Base-by-base conservation (phyloP, 2,888 invertebrate species). In the Drosophila atripex region DNA sequence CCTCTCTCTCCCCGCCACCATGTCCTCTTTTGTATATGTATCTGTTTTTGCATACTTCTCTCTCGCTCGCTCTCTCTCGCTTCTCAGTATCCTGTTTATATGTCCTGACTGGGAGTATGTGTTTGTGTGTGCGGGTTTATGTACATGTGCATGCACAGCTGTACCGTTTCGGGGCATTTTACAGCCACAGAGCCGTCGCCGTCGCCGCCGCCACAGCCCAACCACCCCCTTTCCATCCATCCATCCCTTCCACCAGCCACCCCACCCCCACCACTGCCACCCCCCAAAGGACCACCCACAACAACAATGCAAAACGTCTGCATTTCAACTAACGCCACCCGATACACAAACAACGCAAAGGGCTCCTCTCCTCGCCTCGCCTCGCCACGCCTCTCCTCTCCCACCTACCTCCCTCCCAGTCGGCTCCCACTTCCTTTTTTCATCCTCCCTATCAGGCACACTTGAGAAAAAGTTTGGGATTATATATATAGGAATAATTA, bases 251-350 rank as follows among this genome's bases (percentile, higher is more conserved):
- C 9, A n/a, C n/a, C n/a, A 28, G 8, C 28, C 28, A 28, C 9
- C 28, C 61, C 25, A 18, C 21, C 32, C 12, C 61, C 68, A 68
- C 58, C 39, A 23, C 59, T 25, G 58, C 72, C 73, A 56, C 68
- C 77, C 77, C 80, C 49, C 38, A 38, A 32, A 39, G 28, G 55
- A 46, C 57, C 64, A 60, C 70, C 70, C 60, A 69, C 60, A 71
- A 77, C 82, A 82, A 86, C 82, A 82, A 86, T 86, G 84, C 86
- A 82, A 83, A 86, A 73, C 84, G 86, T 82, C 82, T 82, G 82
- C 86, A 82, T 86, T 82, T 86, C 82, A 76, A 78, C 82, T 80
- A 76, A 80, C 74, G 74, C 76, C 74, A 64, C 76, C 78, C 76
- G 79, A 77, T 50, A 80, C 75, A 84, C 69, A 75, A 77, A 65